A percentile compares a stretch with the other conserved stretches of the same genome.
Evolutionary conservation across 2,113 vertebrate genomes (phyloP).

Genomic region (Cinclus mexicanus): DNA sequence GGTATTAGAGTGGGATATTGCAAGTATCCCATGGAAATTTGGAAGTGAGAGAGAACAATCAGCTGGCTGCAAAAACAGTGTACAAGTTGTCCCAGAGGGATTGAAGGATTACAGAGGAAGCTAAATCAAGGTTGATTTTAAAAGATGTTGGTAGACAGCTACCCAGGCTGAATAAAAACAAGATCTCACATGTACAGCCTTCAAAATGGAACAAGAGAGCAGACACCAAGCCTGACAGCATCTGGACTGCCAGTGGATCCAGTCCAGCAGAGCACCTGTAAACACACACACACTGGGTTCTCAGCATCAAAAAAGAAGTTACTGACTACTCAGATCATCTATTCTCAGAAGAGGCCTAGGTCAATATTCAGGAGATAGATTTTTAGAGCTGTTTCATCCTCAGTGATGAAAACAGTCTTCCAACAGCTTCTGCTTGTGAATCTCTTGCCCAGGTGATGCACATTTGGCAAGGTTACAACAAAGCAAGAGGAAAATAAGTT

Average conservation of each 20-base stretch:
- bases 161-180: conserved; percentile 44
- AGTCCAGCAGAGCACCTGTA: neutral
- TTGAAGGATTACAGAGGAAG: conserved; percentile 27
- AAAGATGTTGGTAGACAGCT: conserved; percentile 39
- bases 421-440: neutral
- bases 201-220: neutral
- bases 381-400: neutral
- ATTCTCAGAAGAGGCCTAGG: neutral
- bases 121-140: conserved; percentile 54
- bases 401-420: neutral
- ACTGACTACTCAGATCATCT: neutral
- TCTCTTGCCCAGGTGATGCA: neutral
- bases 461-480: neutral
- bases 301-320: neutral
- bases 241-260: neutral
- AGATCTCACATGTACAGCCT: neutral
- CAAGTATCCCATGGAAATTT: conserved; percentile 59
- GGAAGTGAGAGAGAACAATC: conserved; percentile 50
- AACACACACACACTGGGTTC: neutral
- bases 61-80: conserved; percentile 18
- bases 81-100: conserved; percentile 43
- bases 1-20: conserved; percentile 45
- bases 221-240: neutral
- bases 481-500: neutral
- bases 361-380: neutral